phyloP scores from a whole-genome alignment of 2,888 invertebrate genomes.

The Ptilodon capucinus region DNA sequence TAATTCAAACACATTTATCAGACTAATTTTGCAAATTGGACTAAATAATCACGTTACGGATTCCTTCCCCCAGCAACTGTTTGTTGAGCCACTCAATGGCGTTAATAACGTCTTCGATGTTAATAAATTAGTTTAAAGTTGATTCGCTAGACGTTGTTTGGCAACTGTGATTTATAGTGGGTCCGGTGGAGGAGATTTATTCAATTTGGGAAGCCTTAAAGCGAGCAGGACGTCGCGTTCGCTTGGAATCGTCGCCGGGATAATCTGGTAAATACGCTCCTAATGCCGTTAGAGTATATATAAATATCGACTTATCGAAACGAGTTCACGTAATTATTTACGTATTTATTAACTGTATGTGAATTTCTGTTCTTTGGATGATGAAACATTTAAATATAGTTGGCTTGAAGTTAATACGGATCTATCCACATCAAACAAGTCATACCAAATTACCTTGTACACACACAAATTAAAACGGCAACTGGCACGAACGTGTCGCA shows the following conservation, averaged over 20 bases:
- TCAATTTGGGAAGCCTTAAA: conserved; percentile 39
- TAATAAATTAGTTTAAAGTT: conserved; percentile 67
- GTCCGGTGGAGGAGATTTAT: conserved; percentile 35
- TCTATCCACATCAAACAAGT: background rate
- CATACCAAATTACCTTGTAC: conserved; percentile 3
- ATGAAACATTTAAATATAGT: background rate
- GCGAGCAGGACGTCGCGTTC: conserved; percentile 17
- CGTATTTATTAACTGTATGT: background rate
- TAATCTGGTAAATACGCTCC: conserved; percentile 4
- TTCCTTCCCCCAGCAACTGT: conserved; percentile 53
- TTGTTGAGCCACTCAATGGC: conserved; percentile 57
- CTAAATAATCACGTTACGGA: conserved; percentile 74
- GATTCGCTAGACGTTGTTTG: conserved; percentile 41
- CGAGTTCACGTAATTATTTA: conserved; percentile 1
- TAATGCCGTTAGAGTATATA: background rate
- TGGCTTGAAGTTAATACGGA: background rate
- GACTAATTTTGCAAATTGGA: conserved; percentile 78
- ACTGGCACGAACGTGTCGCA: conserved; percentile 14
- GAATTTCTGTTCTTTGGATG: no score
- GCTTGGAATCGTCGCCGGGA: background rate
- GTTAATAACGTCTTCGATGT: conserved; percentile 57
- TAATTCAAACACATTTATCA: conserved; percentile 80
- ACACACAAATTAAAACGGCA: background rate
- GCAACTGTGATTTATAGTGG: conserved; percentile 39
- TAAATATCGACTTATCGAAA: background rate